These are phyloP conservation scores for Hydrolagus affinis DNA, from an alignment of 2,113 vertebrate species.

Conservation along the genomic window DNA sequence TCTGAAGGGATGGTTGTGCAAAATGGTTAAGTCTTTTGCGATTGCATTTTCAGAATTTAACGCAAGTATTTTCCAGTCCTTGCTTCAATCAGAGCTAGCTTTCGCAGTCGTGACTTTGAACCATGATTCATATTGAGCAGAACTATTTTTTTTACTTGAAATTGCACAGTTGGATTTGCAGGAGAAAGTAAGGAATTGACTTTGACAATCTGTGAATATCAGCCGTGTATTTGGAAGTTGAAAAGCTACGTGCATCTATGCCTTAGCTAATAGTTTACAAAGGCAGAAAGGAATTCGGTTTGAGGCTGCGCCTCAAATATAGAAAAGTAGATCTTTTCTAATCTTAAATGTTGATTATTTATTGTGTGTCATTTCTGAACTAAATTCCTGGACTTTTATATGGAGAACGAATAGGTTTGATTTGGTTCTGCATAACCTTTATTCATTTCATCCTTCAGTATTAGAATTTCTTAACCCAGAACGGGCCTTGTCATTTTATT, in stretches of 20 bases:
- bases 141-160: not conserved
- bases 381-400: no score
- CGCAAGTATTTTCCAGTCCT: not conserved
- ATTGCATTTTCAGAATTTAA: conserved; percentile 3
- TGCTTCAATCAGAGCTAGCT: not conserved
- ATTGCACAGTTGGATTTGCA: not conserved
- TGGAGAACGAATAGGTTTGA: no score
- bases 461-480: no score
- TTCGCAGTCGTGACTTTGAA: not conserved
- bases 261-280: no score
- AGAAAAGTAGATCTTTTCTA: no score
- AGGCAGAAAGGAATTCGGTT: no score
- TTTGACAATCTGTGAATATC: not conserved
- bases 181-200: not conserved
- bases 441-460: no score
- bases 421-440: no score
- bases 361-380: no score
- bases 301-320: no score
- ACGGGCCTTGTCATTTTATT: no score
- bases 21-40: not conserved
- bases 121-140: not conserved
- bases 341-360: no score
- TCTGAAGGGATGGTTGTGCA: not conserved
- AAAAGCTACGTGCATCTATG: not conserved
- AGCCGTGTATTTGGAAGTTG: not conserved